Percentiles rank a stretch among this genome's conserved stretches.
These are phyloP conservation scores for Semnornis frantzii DNA, from an alignment of 2,113 vertebrate genomes.

Conservation along the genomic window DNA sequence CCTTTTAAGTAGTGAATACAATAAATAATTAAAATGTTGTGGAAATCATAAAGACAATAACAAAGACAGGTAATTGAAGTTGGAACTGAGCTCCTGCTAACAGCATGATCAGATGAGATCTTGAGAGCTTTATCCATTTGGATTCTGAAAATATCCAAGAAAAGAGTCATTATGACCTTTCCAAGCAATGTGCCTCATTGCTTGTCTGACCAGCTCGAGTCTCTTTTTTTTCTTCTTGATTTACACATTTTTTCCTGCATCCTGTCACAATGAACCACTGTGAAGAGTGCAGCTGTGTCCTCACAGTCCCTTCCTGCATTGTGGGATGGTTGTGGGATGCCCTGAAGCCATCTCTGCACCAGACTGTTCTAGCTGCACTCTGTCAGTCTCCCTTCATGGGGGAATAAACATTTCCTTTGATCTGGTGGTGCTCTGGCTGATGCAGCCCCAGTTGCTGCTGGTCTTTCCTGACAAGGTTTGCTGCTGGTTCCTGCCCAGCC, in stretches of 20 bases:
- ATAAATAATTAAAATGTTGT: background rate
- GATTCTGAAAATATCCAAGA: background rate
- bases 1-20: background rate
- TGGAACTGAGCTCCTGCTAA: background rate
- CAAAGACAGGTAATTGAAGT: background rate
- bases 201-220: background rate
- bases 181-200: background rate
- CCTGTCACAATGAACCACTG: background rate
- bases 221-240: background rate
- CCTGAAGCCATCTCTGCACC: background rate
- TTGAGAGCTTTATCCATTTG: background rate
- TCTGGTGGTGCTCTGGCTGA: background rate
- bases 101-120: background rate
- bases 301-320: background rate
- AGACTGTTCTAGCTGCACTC: background rate
- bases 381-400: background rate
- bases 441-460: background rate
- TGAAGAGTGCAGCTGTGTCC: background rate
- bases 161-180: background rate
- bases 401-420: background rate
- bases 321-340: rapidly evolving
- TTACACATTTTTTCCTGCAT: background rate
- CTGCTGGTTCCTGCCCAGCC: background rate
- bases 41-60: background rate
- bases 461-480: background rate